These are phyloP conservation scores for Hippocampus barbouri DNA, from an alignment of 2,113 vertebrate genomes.

Conservation along the genomic window DNA sequence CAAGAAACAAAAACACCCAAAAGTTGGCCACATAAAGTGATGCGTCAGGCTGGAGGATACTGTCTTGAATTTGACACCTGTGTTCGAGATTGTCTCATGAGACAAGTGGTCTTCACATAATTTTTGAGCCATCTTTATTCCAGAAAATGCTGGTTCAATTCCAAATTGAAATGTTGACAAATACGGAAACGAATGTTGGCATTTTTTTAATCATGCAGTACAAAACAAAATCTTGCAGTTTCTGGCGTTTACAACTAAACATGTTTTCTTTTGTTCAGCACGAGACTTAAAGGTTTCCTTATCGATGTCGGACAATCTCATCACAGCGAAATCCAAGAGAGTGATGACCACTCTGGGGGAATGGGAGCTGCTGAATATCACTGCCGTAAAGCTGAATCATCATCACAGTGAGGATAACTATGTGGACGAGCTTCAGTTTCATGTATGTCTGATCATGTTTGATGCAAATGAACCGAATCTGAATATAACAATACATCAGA, in stretches of 20 bases:
- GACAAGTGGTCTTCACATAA: background rate
- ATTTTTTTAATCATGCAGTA: background rate
- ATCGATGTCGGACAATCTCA: conserved; percentile 7
- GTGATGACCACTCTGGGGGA: conserved; percentile 68
- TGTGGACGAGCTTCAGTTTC: conserved; percentile 46
- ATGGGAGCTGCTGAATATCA: conserved; percentile 69
- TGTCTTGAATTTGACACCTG: too few species aligned
- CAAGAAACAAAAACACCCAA: too few species aligned
- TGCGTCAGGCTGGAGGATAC: too few species aligned
- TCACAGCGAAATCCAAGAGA: conserved; percentile 27
- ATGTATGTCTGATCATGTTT: conserved; percentile 29
- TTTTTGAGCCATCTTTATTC: background rate
- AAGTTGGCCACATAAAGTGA: too few species aligned
- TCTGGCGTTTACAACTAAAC: background rate
- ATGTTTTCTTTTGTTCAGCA: conserved; percentile 25
- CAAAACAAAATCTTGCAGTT: background rate
- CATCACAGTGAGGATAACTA: rapidly evolving
- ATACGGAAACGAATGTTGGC: background rate
- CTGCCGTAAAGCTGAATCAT: rapidly evolving
- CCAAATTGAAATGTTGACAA: background rate
- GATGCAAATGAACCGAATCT: background rate
- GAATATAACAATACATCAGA: background rate
- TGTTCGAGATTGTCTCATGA: too few species aligned
- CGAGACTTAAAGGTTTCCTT: conserved; percentile 48
- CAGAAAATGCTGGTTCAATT: background rate